Conservation (phyloP, 2,113 vertebrate species). For the Chaetura pelagica region DNA sequence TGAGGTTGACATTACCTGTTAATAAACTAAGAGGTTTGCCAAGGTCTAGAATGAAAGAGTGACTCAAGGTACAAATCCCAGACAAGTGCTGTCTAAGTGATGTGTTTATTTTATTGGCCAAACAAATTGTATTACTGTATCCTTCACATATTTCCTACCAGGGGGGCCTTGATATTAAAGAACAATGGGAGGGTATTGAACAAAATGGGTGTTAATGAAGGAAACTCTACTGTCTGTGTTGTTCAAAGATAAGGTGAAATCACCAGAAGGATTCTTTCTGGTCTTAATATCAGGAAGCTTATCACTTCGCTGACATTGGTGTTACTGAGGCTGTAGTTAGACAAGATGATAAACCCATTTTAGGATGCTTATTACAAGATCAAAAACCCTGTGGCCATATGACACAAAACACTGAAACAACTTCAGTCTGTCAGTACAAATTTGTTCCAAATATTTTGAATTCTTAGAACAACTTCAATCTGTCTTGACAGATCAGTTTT, state of each 20-base stretch:
- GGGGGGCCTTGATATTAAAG: neutral
- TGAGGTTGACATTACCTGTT: neutral
- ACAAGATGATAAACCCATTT: conserved; percentile 21
- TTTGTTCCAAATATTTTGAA: conserved; percentile 72
- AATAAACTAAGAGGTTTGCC: neutral
- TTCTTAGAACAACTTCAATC: conserved; percentile 68
- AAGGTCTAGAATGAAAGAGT: neutral
- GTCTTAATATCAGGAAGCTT: neutral
- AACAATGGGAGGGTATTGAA: neutral
- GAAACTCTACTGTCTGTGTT: neutral
- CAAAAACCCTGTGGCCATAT: conserved; percentile 55
- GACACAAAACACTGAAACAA: conserved; percentile 64
- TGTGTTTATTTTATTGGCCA: neutral
- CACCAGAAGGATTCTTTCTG: neutral
- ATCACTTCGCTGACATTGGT: neutral
- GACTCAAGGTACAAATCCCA: neutral
- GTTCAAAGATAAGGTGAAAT: neutral
- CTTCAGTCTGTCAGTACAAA: conserved; percentile 70
- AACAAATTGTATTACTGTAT: neutral
- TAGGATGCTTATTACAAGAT: conserved; percentile 54
- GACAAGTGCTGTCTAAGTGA: neutral
- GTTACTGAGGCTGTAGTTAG: neutral
- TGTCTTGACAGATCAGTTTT: conserved; percentile 72
- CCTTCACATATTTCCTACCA: neutral
- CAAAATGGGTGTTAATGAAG: neutral